These are phyloP conservation scores for Pheosia tremula DNA, from an alignment of 2,888 invertebrate species.

Conservation along the genomic window DNA sequence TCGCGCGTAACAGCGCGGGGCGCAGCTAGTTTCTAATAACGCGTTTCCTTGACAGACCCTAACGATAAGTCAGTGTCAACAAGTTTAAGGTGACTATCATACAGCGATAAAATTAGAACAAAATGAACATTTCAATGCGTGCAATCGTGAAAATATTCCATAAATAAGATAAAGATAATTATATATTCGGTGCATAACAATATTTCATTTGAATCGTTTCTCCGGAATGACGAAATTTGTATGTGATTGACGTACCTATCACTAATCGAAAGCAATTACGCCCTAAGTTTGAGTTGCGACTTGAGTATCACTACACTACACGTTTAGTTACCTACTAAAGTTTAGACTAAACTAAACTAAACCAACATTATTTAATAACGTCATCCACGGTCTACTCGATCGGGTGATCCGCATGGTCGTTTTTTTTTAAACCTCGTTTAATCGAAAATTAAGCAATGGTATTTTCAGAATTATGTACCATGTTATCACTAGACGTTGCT, in stretches of 20 bases:
- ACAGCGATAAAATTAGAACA: constrained; percentile 32
- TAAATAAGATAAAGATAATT: constrained; percentile 10
- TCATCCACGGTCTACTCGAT: too few species aligned
- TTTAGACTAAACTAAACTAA: too few species aligned
- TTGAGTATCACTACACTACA: too few species aligned
- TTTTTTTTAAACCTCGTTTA: too few species aligned
- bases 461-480: too few species aligned
- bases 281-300: too few species aligned
- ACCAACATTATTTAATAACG: too few species aligned
- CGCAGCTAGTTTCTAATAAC: constrained; percentile 21
- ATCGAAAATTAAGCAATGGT: too few species aligned
- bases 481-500: too few species aligned
- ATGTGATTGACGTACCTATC: neutral
- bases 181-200: constrained; percentile 6
- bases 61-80: constrained; percentile 45
- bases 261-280: neutral
- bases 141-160: constrained; percentile 34
- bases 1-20: too few species aligned
- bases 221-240: neutral
- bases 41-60: constrained; percentile 39
- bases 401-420: too few species aligned
- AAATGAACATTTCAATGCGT: constrained; percentile 24
- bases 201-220: constrained; percentile 18
- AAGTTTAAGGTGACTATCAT: constrained; percentile 44
- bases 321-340: too few species aligned